A percentile compares a stretch with the other conserved stretches of the same genome.
Evolutionary conservation across 2,113 vertebrate species (phyloP).

Genomic region (Rhipidura dahli): DNA sequence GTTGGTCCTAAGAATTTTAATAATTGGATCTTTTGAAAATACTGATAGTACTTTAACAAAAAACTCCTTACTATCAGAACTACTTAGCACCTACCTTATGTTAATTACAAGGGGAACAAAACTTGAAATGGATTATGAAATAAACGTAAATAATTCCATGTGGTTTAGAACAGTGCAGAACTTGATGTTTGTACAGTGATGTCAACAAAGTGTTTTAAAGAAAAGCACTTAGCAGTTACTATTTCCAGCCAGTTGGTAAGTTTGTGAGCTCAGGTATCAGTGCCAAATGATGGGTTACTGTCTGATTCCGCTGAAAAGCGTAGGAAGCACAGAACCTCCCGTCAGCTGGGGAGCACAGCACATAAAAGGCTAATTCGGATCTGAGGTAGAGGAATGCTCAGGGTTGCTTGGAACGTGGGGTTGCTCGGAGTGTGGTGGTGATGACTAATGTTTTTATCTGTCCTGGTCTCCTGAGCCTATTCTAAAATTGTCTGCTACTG

Average conservation of each 20-base stretch:
- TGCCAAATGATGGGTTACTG: not conserved
- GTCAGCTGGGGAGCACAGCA: not conserved
- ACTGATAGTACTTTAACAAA: not conserved
- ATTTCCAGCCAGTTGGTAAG: not conserved
- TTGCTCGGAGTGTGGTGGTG: not conserved
- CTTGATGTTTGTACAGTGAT: not conserved
- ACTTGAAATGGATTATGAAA: not conserved
- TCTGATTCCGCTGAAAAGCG: accelerated
- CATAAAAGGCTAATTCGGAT: not conserved
- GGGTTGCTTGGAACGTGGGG: not conserved
- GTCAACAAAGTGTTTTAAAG: not conserved
- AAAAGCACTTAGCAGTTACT: not conserved
- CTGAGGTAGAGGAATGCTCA: not conserved
- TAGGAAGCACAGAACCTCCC: not conserved
- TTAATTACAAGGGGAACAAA: not conserved
- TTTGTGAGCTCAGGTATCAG: not conserved
- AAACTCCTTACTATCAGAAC: not conserved
- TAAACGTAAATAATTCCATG: not conserved
- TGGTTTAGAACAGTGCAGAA: not conserved
- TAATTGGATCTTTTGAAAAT: not conserved
- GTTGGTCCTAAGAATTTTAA: not conserved
- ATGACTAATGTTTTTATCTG: not conserved
- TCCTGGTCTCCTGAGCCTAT: not conserved
- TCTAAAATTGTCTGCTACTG: conserved; percentile 14
- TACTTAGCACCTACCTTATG: not conserved